Evolutionary conservation across 2,888 invertebrate species (phyloP).

Genomic region (Tenthredo mesomela): DNA sequence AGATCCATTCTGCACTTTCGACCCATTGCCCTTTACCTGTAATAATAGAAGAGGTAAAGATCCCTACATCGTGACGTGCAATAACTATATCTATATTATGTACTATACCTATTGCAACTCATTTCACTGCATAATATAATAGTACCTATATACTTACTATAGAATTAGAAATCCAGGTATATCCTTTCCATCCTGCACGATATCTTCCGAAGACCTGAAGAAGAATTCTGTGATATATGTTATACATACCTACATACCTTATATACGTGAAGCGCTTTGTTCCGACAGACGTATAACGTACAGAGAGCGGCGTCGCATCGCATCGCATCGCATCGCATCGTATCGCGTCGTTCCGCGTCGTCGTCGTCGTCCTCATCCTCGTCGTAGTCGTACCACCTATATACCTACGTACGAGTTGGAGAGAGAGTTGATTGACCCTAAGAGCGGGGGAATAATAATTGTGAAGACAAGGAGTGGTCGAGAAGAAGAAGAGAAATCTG

Average conservation of each 20-base stretch:
- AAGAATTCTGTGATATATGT: background rate
- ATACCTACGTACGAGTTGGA: slow-evolving; percentile 39
- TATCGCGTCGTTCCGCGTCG: slow-evolving; percentile 43
- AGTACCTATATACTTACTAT: background rate
- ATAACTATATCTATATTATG: background rate
- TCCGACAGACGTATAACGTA: slow-evolving; percentile 25
- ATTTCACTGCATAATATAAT: background rate
- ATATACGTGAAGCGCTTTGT: slow-evolving; percentile 30
- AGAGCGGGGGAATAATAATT: slow-evolving; percentile 46
- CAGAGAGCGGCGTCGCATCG: slow-evolving; percentile 20
- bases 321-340: slow-evolving; percentile 55
- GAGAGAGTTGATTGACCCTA: slow-evolving; percentile 46
- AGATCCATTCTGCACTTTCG: background rate
- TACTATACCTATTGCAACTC: background rate
- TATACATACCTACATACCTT: background rate
- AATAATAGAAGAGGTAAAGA: background rate
- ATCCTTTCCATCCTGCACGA: background rate
- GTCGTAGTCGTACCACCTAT: slow-evolving; percentile 28
- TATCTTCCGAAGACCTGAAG: background rate
- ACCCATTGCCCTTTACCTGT: background rate
- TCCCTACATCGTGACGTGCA: background rate
- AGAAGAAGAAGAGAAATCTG: slow-evolving; percentile 82
- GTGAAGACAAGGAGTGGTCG: slow-evolving; percentile 78
- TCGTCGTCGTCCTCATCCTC: background rate
- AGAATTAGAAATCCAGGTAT: slow-evolving; percentile 3